A percentile compares a stretch with the other conserved stretches of the same genome.
Conservation (phyloP, 2,888 invertebrate species). For the Cerastoderma edule region DNA sequence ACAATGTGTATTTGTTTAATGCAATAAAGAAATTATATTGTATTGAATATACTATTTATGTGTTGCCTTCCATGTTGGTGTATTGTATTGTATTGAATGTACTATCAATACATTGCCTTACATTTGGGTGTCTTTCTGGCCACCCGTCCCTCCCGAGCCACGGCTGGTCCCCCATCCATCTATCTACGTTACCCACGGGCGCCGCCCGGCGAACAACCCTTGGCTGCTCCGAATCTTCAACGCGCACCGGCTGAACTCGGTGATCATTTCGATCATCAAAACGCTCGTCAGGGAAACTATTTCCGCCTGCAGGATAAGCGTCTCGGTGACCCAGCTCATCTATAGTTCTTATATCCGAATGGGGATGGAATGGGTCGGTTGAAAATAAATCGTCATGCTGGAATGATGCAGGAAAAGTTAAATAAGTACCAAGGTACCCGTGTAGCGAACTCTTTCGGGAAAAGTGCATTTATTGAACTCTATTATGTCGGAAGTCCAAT, state of each 20-base stretch:
- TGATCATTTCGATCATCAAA: neutral
- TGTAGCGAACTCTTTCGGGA: neutral
- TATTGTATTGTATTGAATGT: too few species aligned
- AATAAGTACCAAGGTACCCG: neutral
- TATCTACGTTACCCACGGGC: neutral
- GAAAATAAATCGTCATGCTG: slow-evolving; percentile 29
- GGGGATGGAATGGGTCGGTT: slow-evolving; percentile 7
- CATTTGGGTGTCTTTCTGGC: slow-evolving; percentile 4
- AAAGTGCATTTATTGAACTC: neutral
- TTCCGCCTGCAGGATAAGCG: neutral
- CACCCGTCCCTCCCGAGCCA: slow-evolving; percentile 16
- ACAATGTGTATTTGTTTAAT: neutral
- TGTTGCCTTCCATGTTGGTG: too few species aligned
- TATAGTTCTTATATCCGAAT: slow-evolving; percentile 1
- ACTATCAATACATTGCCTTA: neutral
- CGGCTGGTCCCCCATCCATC: neutral
- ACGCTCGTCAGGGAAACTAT: neutral
- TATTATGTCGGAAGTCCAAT: neutral
- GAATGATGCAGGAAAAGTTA: neutral
- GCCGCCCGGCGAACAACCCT: neutral
- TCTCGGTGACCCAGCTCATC: slow-evolving; percentile 4
- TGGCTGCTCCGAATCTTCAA: neutral
- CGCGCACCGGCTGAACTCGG: neutral
- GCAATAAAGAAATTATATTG: neutral
- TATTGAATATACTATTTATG: too few species aligned